Conservation (phyloP, 2,113 vertebrate genomes). For the Rynchops niger region DNA sequence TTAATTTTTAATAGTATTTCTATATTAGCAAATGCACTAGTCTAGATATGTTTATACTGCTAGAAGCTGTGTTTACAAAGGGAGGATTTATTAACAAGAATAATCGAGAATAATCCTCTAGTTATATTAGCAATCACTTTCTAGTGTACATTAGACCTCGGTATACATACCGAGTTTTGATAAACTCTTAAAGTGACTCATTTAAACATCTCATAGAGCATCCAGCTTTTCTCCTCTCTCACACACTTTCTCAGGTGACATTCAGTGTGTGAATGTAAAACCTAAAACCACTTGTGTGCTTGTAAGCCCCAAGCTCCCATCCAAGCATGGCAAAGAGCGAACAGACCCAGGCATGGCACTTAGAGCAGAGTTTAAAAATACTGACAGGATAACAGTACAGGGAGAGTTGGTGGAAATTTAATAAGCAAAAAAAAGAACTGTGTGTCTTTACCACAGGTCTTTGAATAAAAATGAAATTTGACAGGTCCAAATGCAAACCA, state of each 20-base stretch:
- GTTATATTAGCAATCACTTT: not conserved
- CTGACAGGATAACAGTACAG: not conserved
- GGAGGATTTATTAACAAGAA: not conserved
- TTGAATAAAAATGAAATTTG: slow-evolving; percentile 66
- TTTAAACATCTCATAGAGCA: not conserved
- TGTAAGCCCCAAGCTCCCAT: not conserved
- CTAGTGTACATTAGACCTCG: not conserved
- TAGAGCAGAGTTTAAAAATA: not conserved
- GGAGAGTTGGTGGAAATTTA: slow-evolving; percentile 15
- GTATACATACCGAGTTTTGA: not conserved
- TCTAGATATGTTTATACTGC: not conserved
- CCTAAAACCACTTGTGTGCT: not conserved
- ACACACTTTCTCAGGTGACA: not conserved
- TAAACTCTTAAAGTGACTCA: not conserved
- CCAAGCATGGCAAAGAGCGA: not conserved
- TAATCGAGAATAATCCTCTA: not conserved
- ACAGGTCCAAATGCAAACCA: slow-evolving; percentile 70
- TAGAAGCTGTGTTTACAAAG: not conserved
- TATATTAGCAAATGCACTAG: not conserved
- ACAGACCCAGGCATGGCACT: not conserved
- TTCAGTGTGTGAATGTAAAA: not conserved
- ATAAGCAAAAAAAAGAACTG: slow-evolving; percentile 27
- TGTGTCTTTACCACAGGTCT: slow-evolving; percentile 41
- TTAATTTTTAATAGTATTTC: not conserved
- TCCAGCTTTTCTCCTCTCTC: not conserved